Evolutionary conservation across 2,113 vertebrate species (phyloP), one percentile per base, ranked within the genome.

Genomic region (Mohoua ochrocephala): DNA sequence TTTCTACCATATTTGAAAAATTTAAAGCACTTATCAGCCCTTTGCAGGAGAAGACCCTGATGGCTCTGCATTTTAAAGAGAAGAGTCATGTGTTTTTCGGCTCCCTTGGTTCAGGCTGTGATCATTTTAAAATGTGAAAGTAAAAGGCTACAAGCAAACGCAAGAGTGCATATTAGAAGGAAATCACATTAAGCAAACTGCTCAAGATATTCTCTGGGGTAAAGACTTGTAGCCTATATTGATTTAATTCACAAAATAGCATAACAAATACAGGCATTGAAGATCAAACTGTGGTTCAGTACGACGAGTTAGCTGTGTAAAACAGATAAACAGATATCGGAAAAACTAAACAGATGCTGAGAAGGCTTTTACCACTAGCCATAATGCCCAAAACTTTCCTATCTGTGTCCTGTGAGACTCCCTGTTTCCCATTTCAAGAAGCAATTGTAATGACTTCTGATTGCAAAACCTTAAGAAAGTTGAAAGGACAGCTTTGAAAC

Each of bases 1-100:
- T 91, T 91, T 91, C 81, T 87, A 94, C 61, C 39, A 80, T 60
- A 93, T 94, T 79, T 87, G 35, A 95, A 95, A 96, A 96, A 95
- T 57, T 77, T 73, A 84, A 96, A 94, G 71, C 68, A 95, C 87
- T 97, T 97, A 96, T 95, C 95, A 95, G 89, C 35, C 84, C 41
- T 95, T 73, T 93, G 76, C 91, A 97, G 96, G 52, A 96, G 59
- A 89, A 49, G n/a, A 74, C 75, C 57, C 70, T 96, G 79, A 84
- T 89, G 69, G 74, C 76, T 96, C 85, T 94, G 91, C 77, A 79
- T 95, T 67, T 95, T 80, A 95, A 96, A 95, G 52, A 85, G 88
- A 87, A 91, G 59, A 92, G 87, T 84, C 52, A 54, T 37, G 67
- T 68, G 70, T 18, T 57, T 93, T 64, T 87, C 74, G 92, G 69